These are phyloP conservation scores for Cephus rjabovi DNA, from an alignment of 2,888 invertebrate genomes.

Conservation along the genomic window DNA sequence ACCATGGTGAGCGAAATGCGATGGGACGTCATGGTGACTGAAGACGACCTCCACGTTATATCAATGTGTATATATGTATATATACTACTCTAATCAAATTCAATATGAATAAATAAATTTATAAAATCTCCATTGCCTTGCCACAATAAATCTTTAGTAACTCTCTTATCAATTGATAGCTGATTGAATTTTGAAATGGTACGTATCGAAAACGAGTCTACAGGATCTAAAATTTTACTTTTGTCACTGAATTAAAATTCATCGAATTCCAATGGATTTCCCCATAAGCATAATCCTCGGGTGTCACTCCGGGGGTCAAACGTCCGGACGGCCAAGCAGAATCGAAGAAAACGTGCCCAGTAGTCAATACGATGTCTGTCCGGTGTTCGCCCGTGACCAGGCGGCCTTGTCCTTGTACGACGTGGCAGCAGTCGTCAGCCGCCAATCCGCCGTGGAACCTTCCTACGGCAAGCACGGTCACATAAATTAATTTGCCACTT, in stretches of 20 bases:
- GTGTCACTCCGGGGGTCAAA: not conserved
- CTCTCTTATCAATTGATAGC: not conserved
- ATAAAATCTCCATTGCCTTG: not conserved
- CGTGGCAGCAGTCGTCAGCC: conserved; percentile 38
- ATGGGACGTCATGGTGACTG: not conserved
- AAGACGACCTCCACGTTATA: not conserved
- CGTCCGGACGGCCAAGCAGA: not conserved
- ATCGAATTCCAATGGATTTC: not conserved
- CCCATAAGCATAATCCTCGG: not conserved
- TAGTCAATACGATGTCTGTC: conserved; percentile 24
- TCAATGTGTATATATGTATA: too few relatives aligned
- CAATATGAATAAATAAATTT: not conserved
- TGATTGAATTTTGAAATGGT: not conserved
- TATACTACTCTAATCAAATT: not conserved
- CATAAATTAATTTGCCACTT: not conserved
- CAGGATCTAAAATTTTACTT: not conserved
- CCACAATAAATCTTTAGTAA: not conserved
- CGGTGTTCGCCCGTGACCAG: conserved; percentile 58
- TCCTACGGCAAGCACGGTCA: conserved; percentile 30
- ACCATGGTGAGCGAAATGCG: not conserved
- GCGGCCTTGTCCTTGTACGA: conserved; percentile 62
- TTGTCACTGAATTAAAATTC: not conserved
- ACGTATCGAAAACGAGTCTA: not conserved
- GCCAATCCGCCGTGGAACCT: conserved; percentile 36
- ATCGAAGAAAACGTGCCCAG: conserved; percentile 27